Conservation (phyloP, 2,113 vertebrate species). For the Talpa occidentalis region DNA sequence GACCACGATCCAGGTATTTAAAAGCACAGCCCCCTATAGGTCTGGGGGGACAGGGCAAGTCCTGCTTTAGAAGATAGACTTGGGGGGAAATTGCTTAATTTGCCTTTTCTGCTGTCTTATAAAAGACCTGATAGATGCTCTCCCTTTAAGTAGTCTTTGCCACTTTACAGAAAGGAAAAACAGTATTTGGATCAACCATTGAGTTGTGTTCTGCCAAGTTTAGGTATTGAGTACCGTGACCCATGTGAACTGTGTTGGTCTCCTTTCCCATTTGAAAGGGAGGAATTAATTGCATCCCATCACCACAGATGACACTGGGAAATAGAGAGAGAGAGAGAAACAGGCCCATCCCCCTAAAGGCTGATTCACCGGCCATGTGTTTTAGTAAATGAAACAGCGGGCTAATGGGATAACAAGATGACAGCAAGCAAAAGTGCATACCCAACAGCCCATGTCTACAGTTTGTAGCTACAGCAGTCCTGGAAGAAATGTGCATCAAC, state of each 20-base stretch:
- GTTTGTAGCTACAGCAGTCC: accelerated
- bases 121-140: neutral
- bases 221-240: conserved; percentile 38
- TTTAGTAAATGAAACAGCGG: neutral
- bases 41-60: neutral
- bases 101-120: conserved; percentile 51
- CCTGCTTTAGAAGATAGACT: neutral
- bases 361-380: neutral
- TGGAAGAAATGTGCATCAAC: neutral
- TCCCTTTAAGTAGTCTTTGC: conserved; percentile 57
- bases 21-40: conserved; percentile 15
- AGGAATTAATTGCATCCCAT: conserved; percentile 2
- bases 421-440: neutral
- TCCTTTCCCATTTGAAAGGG: conserved; percentile 54
- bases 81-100: conserved; percentile 31
- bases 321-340: conserved; percentile 35
- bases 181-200: conserved; percentile 61
- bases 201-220: conserved; percentile 52
- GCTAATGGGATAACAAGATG: conserved; percentile 41
- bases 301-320: conserved; percentile 40
- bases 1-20: neutral
- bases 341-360: conserved; percentile 35
- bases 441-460: conserved; percentile 3
- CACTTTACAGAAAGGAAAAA: conserved; percentile 73
- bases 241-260: conserved; percentile 12